Evolutionary conservation across 1,140 invertebrate genomes (phyloP), one percentile per base, ranked within the genome.

Genomic region (Dryas iulia): DNA sequence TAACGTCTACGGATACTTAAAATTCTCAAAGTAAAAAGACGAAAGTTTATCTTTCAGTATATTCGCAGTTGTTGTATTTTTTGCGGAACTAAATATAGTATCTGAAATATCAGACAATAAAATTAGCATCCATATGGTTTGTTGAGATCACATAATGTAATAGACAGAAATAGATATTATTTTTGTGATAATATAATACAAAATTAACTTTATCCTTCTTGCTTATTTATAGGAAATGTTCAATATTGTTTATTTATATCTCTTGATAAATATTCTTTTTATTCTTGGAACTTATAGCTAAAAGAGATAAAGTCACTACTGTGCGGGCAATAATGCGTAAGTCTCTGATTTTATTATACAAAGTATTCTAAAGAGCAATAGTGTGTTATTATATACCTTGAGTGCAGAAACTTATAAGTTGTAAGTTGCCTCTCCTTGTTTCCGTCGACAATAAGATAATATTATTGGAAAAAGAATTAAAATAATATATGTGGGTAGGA

Each of bases 1-100:
- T 59, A 59, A 66, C 18, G 14, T 26, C 30, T 47, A 31, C 24
- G 24, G 26, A 52, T 52, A 23, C 31, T 53, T 58, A 56, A 60
- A 26, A 14, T 47, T 25, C 12, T 47, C 26, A 47, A 47, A 21
- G 14, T 21, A 18, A 21, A 21, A 10, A 47, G n/a, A 47, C 18
- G 39, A 47, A 47, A 47, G 39, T 47, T 47, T 47, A 47, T 21
- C 21, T 8, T 47, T 47, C 21, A 39, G 18, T 47, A 47, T 47
- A 2, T 21, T 47, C 18, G 39, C 18, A 10, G 14, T 47, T n/a
- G 39, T 47, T 47, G 39, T 2, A 18, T 18, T 47, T 8, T 47
- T 47, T 47, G 21, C 7, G 14, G 6, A 47, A 47, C 8, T 21
- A 7, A 18, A 6, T n/a, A n/a, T n/a, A n/a, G n/a, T n/a, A n/a